Base-by-base conservation (phyloP, 1,140 invertebrate genomes). In the Diachasmimorpha longicaudata region DNA sequence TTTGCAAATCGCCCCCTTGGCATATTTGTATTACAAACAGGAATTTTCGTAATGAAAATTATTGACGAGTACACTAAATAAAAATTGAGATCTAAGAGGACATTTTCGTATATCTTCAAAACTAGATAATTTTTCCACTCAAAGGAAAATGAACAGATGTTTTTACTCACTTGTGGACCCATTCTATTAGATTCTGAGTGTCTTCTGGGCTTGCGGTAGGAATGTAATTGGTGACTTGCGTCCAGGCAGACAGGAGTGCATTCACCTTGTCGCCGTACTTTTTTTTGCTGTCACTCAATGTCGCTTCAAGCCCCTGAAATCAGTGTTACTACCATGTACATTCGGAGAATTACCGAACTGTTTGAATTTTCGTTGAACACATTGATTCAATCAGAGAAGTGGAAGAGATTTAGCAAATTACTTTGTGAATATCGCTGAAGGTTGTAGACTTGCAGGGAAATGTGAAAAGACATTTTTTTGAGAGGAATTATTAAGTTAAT, bases 241-340 rank as follows among this genome's bases (percentile, higher is more conserved):
- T 90, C 90, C 90, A 91, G 81, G 90, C 89, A 80, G 87, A 85
- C 82, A 91, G 85, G 84, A 91, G 89, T 85, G 90, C 88, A 83
- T 86, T 88, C 81, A 91, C 90, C 87, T 91, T 91, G 83, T 91
- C 90, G 80, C 84, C 82, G 86, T 91, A 91, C 78, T 90, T 90
- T 80, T 89, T 91, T 83, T 90, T 90, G 83, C 85, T 87, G 86
- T 91, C 89, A 83, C 86, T 89, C 81, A 91, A 84, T 81, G 87
- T 88, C 81, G 86, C 86, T 87, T 90, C 89, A 85, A 90, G 83
- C 84, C 87, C 87, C 90, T 91, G 84, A 31, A 83, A 88, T 66
- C 63, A 78, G 72, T 80, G 68, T 69, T 23, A 36, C 39, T 25
- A 63, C 58, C 23, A 23, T 63, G 19, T 31, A 63, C 58, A 63